Base-by-base conservation (phyloP, 2,113 vertebrate species). In the Xenotilapia caudafasciata region DNA sequence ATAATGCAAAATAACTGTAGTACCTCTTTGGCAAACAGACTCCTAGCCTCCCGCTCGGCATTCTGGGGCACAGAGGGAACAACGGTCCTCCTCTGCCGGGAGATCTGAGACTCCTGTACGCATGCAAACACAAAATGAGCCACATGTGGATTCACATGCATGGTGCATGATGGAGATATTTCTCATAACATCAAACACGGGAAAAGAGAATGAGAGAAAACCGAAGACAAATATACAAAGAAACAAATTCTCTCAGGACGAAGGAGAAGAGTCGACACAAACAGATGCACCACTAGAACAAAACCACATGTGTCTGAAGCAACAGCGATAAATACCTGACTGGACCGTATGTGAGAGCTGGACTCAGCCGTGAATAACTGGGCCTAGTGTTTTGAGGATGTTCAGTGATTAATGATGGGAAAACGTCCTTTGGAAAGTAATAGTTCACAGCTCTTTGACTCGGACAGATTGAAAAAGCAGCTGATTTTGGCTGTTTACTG, bases 11-110 rank as follows among this genome's bases (percentile, higher is more conserved):
- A 49, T 75, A n/a, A 45, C 47, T 21, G 9, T 7, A 33, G 87
- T 96, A 99, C 99, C 98, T 99, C 98, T 96, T 97, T 98, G 91
- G 98, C 98, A 84, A 99, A 98, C 85, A 99, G 97, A 89, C 97
- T 98, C 93, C 97, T 97, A 75, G 98, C 98, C 93, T 97, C 97
- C 85, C 95, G 96, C 77, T 97, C 97, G 12, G 98, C 98, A 79
- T 99, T 98, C 91, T 98, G 97, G 84, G 98, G 99, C 80, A 99
- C 98, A 0, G 97, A 97, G 1, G 97, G 97, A 88, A 97, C 94
- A 9, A 98, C 84, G 0, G 99, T 99, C 92, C 98, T 97, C 81
- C 96, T 97, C 85, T 99, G 98, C 3, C 97, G 97, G 54, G 94
- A 47, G 4, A 98, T 96, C 85, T 97, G 97, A 0, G 97, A 97